phyloP scores from a whole-genome alignment of 2,888 invertebrate species.

The Plagodis dolabraria region DNA sequence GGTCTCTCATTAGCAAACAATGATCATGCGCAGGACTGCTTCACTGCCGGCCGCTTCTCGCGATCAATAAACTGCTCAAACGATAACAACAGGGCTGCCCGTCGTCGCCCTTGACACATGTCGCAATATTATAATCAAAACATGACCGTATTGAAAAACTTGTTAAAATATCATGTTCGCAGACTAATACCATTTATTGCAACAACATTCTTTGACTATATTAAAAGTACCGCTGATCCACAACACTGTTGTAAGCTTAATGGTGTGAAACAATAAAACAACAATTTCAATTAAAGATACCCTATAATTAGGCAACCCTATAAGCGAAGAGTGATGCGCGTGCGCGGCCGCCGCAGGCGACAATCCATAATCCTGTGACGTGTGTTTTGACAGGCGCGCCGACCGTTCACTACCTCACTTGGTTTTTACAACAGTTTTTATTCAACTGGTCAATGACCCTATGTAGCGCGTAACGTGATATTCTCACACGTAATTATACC shows the following conservation, averaged over 20 bases:
- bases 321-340: conserved; percentile 21
- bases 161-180: conserved; percentile 14
- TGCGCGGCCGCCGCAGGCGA: conserved; percentile 63
- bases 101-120: conserved; percentile 19
- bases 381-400: conserved; percentile 74
- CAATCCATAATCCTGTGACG: conserved; percentile 81
- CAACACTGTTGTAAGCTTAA: conserved; percentile 16
- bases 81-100: conserved; percentile 51
- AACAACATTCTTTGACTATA: conserved; percentile 6
- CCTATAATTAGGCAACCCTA: conserved; percentile 45
- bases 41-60: conserved; percentile 43
- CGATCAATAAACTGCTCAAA: conserved; percentile 64
- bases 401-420: conserved; percentile 49
- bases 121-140: conserved; percentile 16
- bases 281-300: conserved; percentile 19
- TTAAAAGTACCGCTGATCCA: conserved; percentile 18
- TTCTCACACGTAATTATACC: conserved; percentile 77
- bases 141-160: background rate
- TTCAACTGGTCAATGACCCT: conserved; percentile 64
- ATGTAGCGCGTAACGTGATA: conserved; percentile 60
- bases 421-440: conserved; percentile 63
- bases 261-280: conserved; percentile 23
- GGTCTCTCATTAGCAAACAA: conserved; percentile 79
- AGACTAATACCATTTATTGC: conserved; percentile 8
- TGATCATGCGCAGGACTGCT: conserved; percentile 57